Evolutionary conservation across 2,888 invertebrate genomes (phyloP).

Genomic region (Cynaeus angustus): DNA sequence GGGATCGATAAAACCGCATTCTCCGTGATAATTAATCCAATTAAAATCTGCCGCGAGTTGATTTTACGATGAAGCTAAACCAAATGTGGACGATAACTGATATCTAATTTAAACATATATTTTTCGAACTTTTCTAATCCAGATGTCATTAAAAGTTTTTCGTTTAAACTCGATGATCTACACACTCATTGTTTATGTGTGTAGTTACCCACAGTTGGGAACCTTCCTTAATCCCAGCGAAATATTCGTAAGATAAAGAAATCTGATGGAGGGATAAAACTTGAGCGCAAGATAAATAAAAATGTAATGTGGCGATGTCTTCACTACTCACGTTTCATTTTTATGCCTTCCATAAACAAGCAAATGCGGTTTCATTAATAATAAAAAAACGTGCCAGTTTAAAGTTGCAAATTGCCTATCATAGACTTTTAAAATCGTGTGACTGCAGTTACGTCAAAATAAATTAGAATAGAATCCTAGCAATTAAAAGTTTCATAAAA

Average conservation of each 20-base stretch:
- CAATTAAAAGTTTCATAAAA: conserved; percentile 20
- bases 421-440: conserved; percentile 10
- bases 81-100: neutral
- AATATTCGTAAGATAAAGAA: conserved; percentile 10
- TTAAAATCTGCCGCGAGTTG: conserved; percentile 3
- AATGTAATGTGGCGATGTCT: conserved; percentile 23
- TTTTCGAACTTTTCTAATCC: conserved; percentile 33
- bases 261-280: conserved; percentile 16
- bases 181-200: conserved; percentile 2
- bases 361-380: conserved; percentile 26
- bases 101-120: conserved; percentile 14
- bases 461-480: neutral
- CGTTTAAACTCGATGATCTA: conserved; percentile 22
- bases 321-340: conserved; percentile 38
- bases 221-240: conserved; percentile 3
- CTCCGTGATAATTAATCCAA: neutral
- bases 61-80: conserved; percentile 4
- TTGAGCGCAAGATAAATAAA: conserved; percentile 18
- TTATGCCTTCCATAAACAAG: conserved; percentile 29
- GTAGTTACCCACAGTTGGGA: neutral
- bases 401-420: conserved; percentile 2
- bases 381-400: neutral
- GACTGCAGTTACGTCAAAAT: neutral
- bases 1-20: conserved; percentile 12
- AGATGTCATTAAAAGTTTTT: conserved; percentile 48